Evolutionary conservation across 2,797 vertebrate genomes (phyloP).

Genomic region (Pampus argenteus): DNA sequence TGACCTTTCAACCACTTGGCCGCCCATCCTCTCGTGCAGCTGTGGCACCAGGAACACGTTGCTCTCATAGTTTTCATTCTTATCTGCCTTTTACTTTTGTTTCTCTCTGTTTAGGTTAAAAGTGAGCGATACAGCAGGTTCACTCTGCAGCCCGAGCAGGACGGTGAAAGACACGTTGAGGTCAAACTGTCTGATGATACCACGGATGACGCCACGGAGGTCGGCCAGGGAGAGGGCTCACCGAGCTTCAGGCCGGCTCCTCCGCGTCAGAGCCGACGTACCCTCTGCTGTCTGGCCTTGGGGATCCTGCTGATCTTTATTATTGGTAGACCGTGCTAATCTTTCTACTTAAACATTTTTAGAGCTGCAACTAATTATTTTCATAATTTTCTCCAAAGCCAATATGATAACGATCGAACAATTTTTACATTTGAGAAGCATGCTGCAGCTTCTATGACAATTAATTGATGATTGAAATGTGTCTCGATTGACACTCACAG

Average conservation of each 20-base stretch:
- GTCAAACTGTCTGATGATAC: constrained; percentile 89
- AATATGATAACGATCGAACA: too few species aligned
- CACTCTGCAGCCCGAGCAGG: constrained; percentile 86
- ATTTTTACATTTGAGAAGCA: too few species aligned
- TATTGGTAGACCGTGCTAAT: constrained; percentile 75
- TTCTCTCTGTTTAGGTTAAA: constrained; percentile 81
- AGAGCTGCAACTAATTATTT: neutral
- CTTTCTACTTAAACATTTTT: neutral
- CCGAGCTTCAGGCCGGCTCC: constrained; percentile 60
- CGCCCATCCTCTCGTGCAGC: neutral
- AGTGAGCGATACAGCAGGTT: constrained; percentile 90
- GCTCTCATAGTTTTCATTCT: constrained; percentile 1
- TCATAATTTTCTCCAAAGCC: too few species aligned
- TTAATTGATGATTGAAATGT: too few species aligned
- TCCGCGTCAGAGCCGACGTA: constrained; percentile 47
- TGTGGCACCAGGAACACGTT: neutral
- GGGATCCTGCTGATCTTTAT: constrained; percentile 82
- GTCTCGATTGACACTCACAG: too few species aligned
- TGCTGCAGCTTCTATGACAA: too few species aligned
- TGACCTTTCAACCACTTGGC: neutral
- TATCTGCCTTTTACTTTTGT: neutral
- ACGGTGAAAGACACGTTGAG: constrained; percentile 84
- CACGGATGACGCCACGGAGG: constrained; percentile 82
- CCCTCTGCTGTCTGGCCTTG: constrained; percentile 68
- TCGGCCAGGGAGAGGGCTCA: constrained; percentile 54